Conservation (phyloP, 2,113 vertebrate species). For the Onychostruthus taczanowskii region DNA sequence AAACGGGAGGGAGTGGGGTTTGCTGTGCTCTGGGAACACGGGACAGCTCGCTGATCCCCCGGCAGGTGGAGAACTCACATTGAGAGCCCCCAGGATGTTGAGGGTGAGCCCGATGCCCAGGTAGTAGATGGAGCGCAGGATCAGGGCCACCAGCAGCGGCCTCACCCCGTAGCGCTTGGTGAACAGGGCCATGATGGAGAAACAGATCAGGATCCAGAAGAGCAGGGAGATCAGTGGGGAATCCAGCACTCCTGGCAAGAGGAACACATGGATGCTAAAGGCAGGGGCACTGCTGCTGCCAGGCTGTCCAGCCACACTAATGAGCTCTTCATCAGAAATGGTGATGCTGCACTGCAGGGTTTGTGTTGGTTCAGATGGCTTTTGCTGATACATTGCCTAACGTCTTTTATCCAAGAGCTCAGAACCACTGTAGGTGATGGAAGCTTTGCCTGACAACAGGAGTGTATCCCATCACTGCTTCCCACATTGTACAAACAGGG, state of each 20-base stretch:
- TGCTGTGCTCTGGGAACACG: rapidly evolving
- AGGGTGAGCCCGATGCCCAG: constrained; percentile 93
- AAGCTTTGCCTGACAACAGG: not conserved
- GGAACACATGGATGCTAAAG: not conserved
- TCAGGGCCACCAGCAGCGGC: constrained; percentile 88
- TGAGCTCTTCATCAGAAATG: not conserved
- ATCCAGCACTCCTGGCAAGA: constrained; percentile 81
- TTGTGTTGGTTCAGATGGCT: not conserved
- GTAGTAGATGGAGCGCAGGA: constrained; percentile 91
- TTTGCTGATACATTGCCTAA: not conserved
- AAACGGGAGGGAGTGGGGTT: not conserved
- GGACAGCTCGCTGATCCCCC: not conserved
- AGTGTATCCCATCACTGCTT: not conserved
- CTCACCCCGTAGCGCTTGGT: constrained; percentile 87
- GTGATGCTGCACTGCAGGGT: not conserved
- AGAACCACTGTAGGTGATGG: not conserved
- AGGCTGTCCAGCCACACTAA: not conserved
- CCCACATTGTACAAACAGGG: not conserved
- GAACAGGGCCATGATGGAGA: constrained; percentile 87
- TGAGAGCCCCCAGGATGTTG: constrained; percentile 85
- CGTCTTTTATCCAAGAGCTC: not conserved
- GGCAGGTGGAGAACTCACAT: constrained; percentile 67
- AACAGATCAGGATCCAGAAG: constrained; percentile 90
- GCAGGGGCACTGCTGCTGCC: not conserved
- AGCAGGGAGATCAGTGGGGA: constrained; percentile 86